These are phyloP conservation scores for Conus betulinus DNA, from an alignment of 1,140 invertebrate genomes.

Conservation along the genomic window DNA sequence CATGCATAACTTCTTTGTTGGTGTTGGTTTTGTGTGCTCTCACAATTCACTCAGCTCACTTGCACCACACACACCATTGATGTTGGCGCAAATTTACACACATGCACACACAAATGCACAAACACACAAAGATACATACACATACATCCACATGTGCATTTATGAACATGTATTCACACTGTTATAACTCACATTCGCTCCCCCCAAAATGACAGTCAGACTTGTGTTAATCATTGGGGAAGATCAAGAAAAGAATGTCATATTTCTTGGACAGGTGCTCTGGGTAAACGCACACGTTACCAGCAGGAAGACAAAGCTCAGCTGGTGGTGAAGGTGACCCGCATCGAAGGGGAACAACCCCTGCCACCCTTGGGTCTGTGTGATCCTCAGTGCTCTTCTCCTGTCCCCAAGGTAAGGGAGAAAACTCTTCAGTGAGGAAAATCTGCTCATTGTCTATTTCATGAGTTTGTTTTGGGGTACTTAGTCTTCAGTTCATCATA, in stretches of 20 bases:
- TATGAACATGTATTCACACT: background rate
- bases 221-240: background rate
- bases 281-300: conserved; percentile 93
- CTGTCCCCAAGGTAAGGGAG: conserved; percentile 31
- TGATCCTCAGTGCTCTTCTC: conserved; percentile 5
- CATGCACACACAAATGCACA: no score
- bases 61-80: no score
- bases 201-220: background rate
- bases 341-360: conserved; percentile 66
- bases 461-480: no score
- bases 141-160: no score
- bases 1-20: no score
- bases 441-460: no score
- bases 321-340: conserved; percentile 83
- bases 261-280: conserved; percentile 78
- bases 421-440: background rate
- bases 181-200: no score
- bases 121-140: no score
- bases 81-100: no score
- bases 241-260: background rate
- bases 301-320: conserved; percentile 90
- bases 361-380: conserved; percentile 7
- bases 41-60: no score
- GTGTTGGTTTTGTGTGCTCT: no score
- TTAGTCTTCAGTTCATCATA: no score